A percentile compares a stretch with the other conserved stretches of the same genome.
Evolutionary conservation across 1,140 invertebrate species (phyloP).

Genomic region (Bursaphelenchus mucronatus): DNA sequence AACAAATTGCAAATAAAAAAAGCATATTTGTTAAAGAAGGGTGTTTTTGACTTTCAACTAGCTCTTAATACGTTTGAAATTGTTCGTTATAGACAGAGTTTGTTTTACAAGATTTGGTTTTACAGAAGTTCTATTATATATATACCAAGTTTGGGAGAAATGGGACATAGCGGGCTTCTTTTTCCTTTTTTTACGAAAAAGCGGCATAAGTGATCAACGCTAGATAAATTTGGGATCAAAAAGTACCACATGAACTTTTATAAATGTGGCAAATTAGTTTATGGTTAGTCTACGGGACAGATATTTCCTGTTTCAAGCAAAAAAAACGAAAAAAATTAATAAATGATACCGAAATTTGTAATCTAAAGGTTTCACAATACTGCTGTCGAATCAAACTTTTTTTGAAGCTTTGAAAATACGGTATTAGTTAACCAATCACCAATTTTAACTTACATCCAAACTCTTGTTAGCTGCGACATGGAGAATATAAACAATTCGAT

Average conservation of each 20-base stretch:
- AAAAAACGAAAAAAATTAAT: background rate
- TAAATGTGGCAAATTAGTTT: background rate
- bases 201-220: background rate
- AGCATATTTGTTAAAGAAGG: too few relatives aligned
- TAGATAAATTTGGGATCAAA: background rate
- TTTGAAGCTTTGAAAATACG: background rate
- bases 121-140: background rate
- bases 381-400: background rate
- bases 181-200: background rate
- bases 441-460: constrained; percentile 5
- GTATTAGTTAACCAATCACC: background rate
- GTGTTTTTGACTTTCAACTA: too few relatives aligned
- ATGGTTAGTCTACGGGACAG: background rate
- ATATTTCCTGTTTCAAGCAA: background rate
- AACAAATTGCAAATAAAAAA: too few relatives aligned
- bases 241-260: background rate
- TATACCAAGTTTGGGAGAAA: background rate
- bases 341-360: background rate
- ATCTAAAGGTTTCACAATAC: background rate
- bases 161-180: background rate
- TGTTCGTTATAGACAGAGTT: too few relatives aligned
- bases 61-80: too few relatives aligned
- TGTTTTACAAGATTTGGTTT: background rate
- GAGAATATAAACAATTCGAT: constrained; percentile 17
- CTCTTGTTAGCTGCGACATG: constrained; percentile 1